Conservation (phyloP, 2,797 vertebrate species). For the Falco biarmicus region DNA sequence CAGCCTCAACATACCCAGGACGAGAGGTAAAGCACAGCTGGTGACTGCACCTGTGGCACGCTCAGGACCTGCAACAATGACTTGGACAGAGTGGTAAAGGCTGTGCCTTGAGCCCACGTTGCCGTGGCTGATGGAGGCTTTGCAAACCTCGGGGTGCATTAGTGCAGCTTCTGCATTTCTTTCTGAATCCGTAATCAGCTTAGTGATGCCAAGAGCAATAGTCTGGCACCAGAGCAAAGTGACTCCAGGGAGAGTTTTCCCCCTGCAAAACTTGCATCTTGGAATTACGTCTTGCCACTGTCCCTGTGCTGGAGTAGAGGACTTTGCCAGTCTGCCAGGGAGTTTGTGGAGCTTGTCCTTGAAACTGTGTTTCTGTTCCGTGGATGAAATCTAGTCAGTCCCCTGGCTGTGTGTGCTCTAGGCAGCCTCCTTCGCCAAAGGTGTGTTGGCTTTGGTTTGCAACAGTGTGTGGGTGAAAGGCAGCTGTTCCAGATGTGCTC, state of each 20-base stretch:
- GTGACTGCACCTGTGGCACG: not conserved
- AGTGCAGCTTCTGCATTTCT: not conserved
- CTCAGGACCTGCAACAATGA: not conserved
- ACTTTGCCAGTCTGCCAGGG: not conserved
- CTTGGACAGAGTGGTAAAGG: not conserved
- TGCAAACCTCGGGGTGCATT: not conserved
- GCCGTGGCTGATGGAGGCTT: not conserved
- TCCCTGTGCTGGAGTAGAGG: not conserved
- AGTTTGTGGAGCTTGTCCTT: not conserved
- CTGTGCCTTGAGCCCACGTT: accelerated
- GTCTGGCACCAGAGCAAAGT: not conserved
- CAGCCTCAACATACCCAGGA: not conserved
- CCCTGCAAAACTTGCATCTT: not conserved
- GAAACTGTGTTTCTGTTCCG: not conserved
- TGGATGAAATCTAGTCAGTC: not conserved
- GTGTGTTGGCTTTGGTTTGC: not conserved
- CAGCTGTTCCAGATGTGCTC: not conserved
- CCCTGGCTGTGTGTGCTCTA: accelerated
- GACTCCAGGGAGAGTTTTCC: not conserved
- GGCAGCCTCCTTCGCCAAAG: not conserved
- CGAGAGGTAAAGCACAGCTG: not conserved
- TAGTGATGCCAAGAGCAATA: not conserved
- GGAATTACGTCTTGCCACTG: not conserved
- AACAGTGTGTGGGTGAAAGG: not conserved
- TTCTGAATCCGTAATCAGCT: not conserved